Evolutionary conservation across 2,113 vertebrate genomes (phyloP).

Genomic region (Chiloscyllium plagiosum): DNA sequence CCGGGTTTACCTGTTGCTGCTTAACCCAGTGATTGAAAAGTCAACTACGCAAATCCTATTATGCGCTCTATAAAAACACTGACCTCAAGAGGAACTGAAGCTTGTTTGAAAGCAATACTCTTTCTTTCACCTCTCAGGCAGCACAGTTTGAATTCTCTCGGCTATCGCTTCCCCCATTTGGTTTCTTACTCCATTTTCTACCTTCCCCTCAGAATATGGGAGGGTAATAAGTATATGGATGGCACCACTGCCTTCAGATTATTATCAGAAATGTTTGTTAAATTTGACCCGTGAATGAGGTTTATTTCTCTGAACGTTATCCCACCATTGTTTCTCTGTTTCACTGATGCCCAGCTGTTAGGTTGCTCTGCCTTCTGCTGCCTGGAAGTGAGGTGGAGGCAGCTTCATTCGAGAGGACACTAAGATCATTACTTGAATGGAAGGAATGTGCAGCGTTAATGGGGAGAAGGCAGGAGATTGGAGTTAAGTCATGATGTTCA

Average conservation of each 20-base stretch:
- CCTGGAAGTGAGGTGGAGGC: neutral
- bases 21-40: constrained; percentile 31
- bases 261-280: neutral
- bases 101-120: neutral
- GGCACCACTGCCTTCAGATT: neutral
- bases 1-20: constrained; percentile 12
- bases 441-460: too few species aligned
- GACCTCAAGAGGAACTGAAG: neutral
- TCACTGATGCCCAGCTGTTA: too few species aligned
- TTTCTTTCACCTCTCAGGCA: neutral
- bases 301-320: neutral
- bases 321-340: too few species aligned
- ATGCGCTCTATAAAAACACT: neutral
- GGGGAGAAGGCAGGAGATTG: too few species aligned
- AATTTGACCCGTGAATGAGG: neutral
- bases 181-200: neutral
- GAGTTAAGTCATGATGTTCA: too few species aligned
- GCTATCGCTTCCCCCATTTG: neutral
- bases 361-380: neutral
- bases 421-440: too few species aligned
- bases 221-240: too few species aligned
- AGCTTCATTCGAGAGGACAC: too few species aligned
- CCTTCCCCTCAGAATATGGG: too few species aligned
- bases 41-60: constrained; percentile 30
- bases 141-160: neutral